Base-by-base conservation (phyloP, 2,888 invertebrate genomes). In the Trichacis sp. region DNA sequence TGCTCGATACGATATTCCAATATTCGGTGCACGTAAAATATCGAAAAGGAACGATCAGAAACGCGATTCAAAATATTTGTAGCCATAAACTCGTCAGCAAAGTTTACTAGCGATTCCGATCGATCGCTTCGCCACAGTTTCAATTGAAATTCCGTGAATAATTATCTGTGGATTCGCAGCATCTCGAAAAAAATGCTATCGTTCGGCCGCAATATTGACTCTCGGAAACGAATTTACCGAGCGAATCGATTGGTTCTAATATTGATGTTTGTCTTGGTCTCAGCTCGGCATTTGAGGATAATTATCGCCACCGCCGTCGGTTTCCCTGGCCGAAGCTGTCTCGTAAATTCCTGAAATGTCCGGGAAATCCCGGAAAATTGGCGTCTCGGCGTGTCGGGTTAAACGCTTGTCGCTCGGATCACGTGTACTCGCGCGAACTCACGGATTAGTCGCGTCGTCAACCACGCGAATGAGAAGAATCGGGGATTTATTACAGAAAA, bases 181-280 rank as follows among this genome's bases (percentile, higher is more conserved):
- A n/a, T n/a, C 36, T 36, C 42, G 42, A 14, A 15, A 45, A 45
- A 45, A 45, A 20, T 20, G 4, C 45, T 6, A 19, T 17, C 8
- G 24, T 51, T 51, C 17, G 29, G 1, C 20, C 12, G 17, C 4
- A 43, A 18, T 24, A 48, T 55, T 51, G 46, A 30, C 48, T 55
- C 29, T 15, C 2, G 33, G n/a, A 33, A 33, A 59, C 38, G 46
- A 59, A 64, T 55, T 59, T 46, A 11, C 47, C 33, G 48, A 18
- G 38, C 43, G 40, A 47, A 65, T 57, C 53, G 59, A 64, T 64
- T 59, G 59, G 51, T 50, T 59, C 45, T 36, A 57, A 49, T 57
- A 65, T 65, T 58, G 65, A 66, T 66, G 65, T 66, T 66, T 66
- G 61, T 58, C 61, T 66, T 51, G 55, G 55, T 54, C 42, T 55